These are phyloP conservation scores for Branchellion lobata DNA, from an alignment of 2,888 invertebrate species.

Conservation along the genomic window DNA sequence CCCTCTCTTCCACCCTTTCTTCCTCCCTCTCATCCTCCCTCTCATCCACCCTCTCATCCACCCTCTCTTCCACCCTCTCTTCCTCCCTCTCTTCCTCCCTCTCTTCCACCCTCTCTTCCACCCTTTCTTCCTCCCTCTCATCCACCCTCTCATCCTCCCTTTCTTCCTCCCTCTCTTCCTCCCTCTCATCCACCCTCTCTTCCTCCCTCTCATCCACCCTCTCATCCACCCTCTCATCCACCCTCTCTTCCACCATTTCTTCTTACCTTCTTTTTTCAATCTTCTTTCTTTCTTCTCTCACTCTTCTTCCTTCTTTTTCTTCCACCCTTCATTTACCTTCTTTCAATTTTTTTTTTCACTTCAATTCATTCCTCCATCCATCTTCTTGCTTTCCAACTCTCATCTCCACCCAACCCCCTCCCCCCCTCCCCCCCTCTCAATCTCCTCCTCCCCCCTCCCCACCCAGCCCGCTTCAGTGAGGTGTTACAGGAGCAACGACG, in stretches of 20 bases:
- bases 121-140: background rate
- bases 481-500: slow-evolving; percentile 68
- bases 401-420: background rate
- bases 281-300: too few relatives aligned
- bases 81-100: background rate
- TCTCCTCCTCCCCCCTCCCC: background rate
- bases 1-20: background rate
- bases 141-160: background rate
- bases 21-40: background rate
- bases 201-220: too few relatives aligned
- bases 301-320: too few relatives aligned
- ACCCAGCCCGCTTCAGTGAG: slow-evolving; percentile 57
- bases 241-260: slow-evolving; percentile 19
- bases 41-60: background rate
- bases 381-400: background rate
- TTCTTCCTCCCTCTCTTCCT: background rate
- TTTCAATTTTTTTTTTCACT: background rate
- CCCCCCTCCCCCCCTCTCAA: background rate
- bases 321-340: background rate
- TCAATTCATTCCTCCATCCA: background rate
- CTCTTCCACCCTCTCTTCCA: background rate
- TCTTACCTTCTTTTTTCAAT: slow-evolving; percentile 27
- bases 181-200: too few relatives aligned
- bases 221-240: slow-evolving; percentile 33
- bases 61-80: background rate